These are phyloP conservation scores for Synchiropus splendidus DNA, from an alignment of 2,113 vertebrate species.

Conservation along the genomic window DNA sequence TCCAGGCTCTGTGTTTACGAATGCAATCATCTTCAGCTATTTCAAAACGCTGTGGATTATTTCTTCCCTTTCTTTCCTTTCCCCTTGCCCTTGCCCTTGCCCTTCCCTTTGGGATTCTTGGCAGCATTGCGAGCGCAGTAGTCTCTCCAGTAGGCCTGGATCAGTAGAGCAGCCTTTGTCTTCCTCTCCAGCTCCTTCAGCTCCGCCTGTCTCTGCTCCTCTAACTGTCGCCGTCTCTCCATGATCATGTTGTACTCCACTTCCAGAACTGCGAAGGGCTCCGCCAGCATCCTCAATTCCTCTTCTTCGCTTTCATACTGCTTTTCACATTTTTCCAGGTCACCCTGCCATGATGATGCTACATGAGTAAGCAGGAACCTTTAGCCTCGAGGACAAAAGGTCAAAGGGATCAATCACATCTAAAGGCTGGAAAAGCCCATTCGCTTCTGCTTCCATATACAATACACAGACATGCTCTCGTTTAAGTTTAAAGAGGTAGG, in stretches of 20 bases:
- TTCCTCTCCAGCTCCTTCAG: conserved; percentile 55
- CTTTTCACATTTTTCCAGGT: conserved; percentile 55
- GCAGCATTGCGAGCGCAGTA: conserved; percentile 67
- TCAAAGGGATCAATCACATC: too few relatives aligned
- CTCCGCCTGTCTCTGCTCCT: conserved; percentile 54
- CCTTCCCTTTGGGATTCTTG: conserved; percentile 51
- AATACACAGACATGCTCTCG: too few relatives aligned
- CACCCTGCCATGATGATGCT: conserved; percentile 43
- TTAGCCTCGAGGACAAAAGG: too few relatives aligned
- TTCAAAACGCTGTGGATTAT: too few relatives aligned
- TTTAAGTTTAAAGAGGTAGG: too few relatives aligned
- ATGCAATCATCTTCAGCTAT: too few relatives aligned
- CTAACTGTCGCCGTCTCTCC: conserved; percentile 50
- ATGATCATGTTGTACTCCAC: conserved; percentile 67
- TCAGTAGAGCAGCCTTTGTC: conserved; percentile 62
- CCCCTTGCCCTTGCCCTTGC: conserved; percentile 43
- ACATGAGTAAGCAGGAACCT: too few relatives aligned
- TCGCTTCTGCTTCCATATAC: too few relatives aligned
- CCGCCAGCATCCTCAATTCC: conserved; percentile 59
- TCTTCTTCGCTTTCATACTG: conserved; percentile 56
- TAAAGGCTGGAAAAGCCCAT: too few relatives aligned
- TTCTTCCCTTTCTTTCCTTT: conserved; percentile 24
- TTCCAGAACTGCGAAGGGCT: conserved; percentile 53
- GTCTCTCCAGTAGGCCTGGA: conserved; percentile 83
- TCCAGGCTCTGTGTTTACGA: too few relatives aligned